Evolutionary conservation across 1,140 invertebrate species (phyloP), one percentile per base, ranked within the genome.

Genomic region (Drosophila saltans): DNA sequence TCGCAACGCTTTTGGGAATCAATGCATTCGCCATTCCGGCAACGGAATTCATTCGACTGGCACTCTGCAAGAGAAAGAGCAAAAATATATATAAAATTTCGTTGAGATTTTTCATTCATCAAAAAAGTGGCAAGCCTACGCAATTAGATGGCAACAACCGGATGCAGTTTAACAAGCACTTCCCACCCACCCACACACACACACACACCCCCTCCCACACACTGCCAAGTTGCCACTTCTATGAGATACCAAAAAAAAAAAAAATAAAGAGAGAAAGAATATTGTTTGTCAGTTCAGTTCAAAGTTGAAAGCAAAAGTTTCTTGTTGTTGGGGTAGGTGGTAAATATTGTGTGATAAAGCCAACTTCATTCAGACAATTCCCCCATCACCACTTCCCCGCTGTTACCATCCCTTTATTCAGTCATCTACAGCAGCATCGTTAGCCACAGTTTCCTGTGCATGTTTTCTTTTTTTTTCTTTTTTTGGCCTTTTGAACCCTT

Each of bases 1-100:
- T 97, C 93, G 93, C 96, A 97, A 56, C 93, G 93, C 70, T 93
- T 92, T 58, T 85, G 92, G 11, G 84, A 80, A 55, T 92, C 94
- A 71, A 97, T 94, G 91, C 97, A 98, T 78, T 91, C 93, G 45
- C 95, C 95, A 83, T 94, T 93, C 67, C 92, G 85, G 86, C 96
- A 95, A 41, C 92, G 92, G 93, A 95, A 96, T 91, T 96, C 94
- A 77, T 93, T 93, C 0, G 80, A 55, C 39, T 92, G 93, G 91
- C 95, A 96, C 52, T 94, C 95, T 96, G 93, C 77, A 93, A 90
- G 26, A n/a, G 62, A 3, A 33, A 48, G 1, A 8, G 2, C 21
- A 67, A 80, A 69, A 91, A 41, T 4, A 30, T 30, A 30, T 30
- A 30, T 30, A 30, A 30, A 30, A 30, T 30, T 16, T 16, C 16